These are phyloP conservation scores for Dasysyrphus albostriatus DNA, from an alignment of 2,888 invertebrate genomes.

Conservation along the genomic window DNA sequence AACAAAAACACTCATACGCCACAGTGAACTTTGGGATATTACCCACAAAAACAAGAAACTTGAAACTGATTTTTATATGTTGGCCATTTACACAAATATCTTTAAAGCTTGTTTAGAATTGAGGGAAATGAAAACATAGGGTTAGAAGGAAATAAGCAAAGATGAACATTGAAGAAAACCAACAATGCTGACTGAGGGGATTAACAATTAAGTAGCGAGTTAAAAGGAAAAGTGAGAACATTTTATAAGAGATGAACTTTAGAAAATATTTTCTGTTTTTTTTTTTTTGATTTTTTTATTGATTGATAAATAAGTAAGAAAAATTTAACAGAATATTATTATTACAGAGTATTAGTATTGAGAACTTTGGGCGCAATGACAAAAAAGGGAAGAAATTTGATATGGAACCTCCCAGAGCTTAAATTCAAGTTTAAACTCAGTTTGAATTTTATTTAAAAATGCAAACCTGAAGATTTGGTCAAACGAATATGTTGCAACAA, in stretches of 20 bases:
- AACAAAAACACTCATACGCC: constrained; percentile 69
- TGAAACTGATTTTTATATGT: constrained; percentile 68
- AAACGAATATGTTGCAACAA: no score
- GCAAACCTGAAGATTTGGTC: no score
- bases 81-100: constrained; percentile 76
- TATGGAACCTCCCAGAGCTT: no score
- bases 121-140: constrained; percentile 53
- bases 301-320: no score
- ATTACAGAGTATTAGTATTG: no score
- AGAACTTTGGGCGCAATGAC: no score
- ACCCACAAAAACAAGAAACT: constrained; percentile 7
- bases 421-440: no score
- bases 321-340: no score
- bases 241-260: neutral
- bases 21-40: constrained; percentile 48
- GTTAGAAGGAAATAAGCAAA: neutral
- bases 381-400: no score
- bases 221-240: neutral
- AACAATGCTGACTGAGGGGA: neutral
- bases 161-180: neutral
- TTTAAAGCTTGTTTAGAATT: constrained; percentile 78
- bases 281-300: no score
- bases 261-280: no score
- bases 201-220: neutral
- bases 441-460: no score